These are phyloP conservation scores for Lycodopsis pacificus DNA, from an alignment of 2,797 vertebrate species.

Conservation along the genomic window DNA sequence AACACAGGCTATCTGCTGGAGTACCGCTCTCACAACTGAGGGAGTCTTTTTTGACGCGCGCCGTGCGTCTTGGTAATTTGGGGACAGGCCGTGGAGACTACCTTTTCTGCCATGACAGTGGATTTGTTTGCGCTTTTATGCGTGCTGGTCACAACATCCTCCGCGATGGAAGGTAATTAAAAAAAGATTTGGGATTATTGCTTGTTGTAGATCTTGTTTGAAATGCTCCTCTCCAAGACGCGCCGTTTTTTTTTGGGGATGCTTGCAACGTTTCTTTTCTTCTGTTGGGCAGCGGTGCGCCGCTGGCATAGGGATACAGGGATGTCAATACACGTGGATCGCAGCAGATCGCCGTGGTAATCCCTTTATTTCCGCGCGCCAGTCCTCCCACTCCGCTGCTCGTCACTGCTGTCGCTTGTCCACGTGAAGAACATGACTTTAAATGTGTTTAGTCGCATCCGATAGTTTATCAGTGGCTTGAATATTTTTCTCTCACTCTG, in stretches of 20 bases:
- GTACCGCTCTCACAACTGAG: conserved; percentile 78
- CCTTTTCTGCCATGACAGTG: conserved; percentile 83
- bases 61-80: conserved; percentile 76
- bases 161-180: conserved; percentile 87
- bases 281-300: conserved; percentile 35
- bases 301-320: conserved; percentile 30
- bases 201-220: conserved; percentile 37
- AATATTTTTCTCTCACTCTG: not conserved
- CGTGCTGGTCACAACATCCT: conserved; percentile 80
- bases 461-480: not conserved
- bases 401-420: not conserved
- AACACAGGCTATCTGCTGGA: conserved; percentile 79
- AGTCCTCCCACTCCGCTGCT: conserved; percentile 16
- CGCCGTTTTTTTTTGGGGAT: conserved; percentile 29
- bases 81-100: conserved; percentile 77
- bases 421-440: not conserved
- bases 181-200: conserved; percentile 7
- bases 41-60: conserved; percentile 77
- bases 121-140: conserved; percentile 84
- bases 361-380: conserved; percentile 14
- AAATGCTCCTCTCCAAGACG: conserved; percentile 16
- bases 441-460: not conserved
- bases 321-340: conserved; percentile 73
- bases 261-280: not conserved
- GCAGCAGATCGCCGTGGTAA: conserved; percentile 29